Evolutionary conservation across 37 sponge, comb jelly and placozoan genomes (phyloP).

Genomic region (Hexactinellida sp.): DNA sequence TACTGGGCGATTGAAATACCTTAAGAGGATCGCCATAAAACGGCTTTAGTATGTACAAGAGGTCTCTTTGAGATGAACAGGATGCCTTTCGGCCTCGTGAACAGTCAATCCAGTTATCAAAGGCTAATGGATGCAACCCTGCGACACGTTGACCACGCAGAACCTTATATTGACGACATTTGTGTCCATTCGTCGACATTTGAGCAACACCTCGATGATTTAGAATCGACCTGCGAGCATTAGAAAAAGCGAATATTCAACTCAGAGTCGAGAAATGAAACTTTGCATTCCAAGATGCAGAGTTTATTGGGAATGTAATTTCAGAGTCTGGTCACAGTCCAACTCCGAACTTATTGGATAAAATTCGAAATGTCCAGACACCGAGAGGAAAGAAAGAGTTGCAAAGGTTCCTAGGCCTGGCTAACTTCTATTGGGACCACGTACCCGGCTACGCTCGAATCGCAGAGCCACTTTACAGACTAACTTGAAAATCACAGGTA

Average conservation of each 20-base stretch:
- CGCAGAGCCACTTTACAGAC: background rate
- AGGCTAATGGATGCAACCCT: background rate
- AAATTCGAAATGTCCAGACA: background rate
- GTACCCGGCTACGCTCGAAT: background rate
- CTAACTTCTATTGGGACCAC: background rate
- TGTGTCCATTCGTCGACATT: background rate
- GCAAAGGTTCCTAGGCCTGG: background rate
- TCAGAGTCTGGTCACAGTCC: background rate
- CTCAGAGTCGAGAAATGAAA: background rate
- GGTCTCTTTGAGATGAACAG: background rate
- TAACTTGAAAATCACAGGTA: background rate
- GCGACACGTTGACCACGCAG: background rate
- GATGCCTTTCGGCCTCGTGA: too few relatives aligned
- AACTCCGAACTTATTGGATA: background rate
- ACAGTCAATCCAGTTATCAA: background rate
- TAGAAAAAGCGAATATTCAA: background rate
- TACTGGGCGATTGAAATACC: background rate
- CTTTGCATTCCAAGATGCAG: background rate
- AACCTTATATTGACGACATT: background rate
- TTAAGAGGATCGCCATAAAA: background rate
- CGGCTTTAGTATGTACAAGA: background rate
- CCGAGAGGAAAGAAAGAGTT: background rate
- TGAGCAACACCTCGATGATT: background rate
- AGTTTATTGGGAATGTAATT: background rate
- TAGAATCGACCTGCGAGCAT: background rate